Evolutionary conservation across 2,888 invertebrate genomes (phyloP).

Genomic region (Zhengitettix transpicula): DNA sequence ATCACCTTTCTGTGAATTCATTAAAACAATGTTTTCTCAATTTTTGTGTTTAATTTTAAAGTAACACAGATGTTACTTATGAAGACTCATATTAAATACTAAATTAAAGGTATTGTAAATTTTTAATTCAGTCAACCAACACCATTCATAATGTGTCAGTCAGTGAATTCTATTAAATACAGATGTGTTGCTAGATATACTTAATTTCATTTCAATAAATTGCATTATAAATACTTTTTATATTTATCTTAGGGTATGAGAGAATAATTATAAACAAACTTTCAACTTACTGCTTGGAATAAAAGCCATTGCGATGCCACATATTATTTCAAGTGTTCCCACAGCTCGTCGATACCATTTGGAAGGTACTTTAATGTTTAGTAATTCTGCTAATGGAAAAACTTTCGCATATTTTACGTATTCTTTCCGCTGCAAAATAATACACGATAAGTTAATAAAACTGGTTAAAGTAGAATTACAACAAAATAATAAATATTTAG

Average conservation of each 20-base stretch:
- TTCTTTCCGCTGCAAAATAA: slow-evolving; percentile 56
- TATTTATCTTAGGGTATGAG: not conserved
- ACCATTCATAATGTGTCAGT: too few species aligned
- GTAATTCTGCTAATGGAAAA: slow-evolving; percentile 62
- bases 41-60: too few species aligned
- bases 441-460: not conserved
- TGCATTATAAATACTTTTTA: not conserved
- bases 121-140: too few species aligned
- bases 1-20: too few species aligned
- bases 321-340: slow-evolving; percentile 68
- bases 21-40: too few species aligned
- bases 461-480: not conserved
- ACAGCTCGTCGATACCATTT: slow-evolving; percentile 82
- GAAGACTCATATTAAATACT: too few species aligned
- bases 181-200: too few species aligned
- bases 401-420: slow-evolving; percentile 94
- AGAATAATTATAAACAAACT: slow-evolving; percentile 14
- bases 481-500: not conserved
- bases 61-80: too few species aligned
- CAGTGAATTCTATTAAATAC: too few species aligned
- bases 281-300: slow-evolving; percentile 60
- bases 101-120: too few species aligned
- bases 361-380: slow-evolving; percentile 77
- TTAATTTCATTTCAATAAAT: not conserved
- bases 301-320: slow-evolving; percentile 65